phyloP scores from a whole-genome alignment of 1,140 invertebrate species.

The Lasioglossum albipes region DNA sequence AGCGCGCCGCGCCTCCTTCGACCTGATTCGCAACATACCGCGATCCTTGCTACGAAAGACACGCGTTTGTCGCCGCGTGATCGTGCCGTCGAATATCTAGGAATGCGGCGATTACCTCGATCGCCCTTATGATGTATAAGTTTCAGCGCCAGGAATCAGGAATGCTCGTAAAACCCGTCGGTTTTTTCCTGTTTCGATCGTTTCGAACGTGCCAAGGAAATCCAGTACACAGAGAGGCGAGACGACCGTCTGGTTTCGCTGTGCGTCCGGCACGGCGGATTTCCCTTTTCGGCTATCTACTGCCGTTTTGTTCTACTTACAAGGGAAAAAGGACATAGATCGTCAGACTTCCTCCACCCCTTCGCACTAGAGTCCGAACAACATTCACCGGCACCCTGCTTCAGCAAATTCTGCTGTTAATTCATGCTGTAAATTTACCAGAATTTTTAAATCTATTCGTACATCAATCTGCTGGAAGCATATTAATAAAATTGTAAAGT shows the following conservation, averaged over 20 bases:
- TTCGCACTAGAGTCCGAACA: no score
- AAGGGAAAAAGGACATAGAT: no score
- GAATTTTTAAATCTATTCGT: no score
- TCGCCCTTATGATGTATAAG: not conserved
- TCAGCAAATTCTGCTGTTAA: no score
- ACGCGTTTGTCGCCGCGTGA: slow-evolving; percentile 26
- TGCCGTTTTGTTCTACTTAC: not conserved
- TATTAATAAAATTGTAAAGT: no score
- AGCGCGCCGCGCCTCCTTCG: slow-evolving; percentile 46
- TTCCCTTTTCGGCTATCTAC: not conserved
- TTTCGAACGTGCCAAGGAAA: not conserved
- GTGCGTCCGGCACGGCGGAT: not conserved
- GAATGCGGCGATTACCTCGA: not conserved
- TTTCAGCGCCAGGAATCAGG: not conserved
- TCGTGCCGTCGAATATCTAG: slow-evolving; percentile 7
- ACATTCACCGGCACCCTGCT: no score
- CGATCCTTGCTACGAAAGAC: not conserved
- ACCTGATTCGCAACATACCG: slow-evolving; percentile 43
- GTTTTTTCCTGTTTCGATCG: not conserved
- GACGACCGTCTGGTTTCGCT: not conserved
- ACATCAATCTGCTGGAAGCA: no score
- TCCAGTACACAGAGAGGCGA: not conserved
- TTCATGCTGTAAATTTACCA: no score
- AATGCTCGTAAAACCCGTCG: not conserved
- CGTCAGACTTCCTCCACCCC: no score